These are phyloP conservation scores for Chionoecetes opilio DNA, from an alignment of 1,140 invertebrate genomes.

Conservation along the genomic window DNA sequence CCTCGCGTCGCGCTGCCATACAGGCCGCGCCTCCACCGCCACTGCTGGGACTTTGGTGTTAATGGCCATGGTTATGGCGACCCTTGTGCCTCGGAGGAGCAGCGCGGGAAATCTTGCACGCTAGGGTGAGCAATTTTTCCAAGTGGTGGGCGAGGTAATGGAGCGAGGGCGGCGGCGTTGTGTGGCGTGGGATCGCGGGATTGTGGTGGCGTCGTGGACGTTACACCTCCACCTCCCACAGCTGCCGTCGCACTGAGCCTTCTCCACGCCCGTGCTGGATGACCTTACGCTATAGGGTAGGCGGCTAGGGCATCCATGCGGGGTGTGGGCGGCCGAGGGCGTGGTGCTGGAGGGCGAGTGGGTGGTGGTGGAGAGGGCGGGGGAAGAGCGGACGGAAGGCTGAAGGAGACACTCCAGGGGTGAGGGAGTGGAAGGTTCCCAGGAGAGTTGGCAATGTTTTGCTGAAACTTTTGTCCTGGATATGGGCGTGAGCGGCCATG, in stretches of 20 bases:
- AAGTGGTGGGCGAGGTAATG: constrained; percentile 60
- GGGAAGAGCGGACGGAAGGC: constrained; percentile 74
- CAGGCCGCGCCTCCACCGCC: not conserved
- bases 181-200: constrained; percentile 58
- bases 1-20: not conserved
- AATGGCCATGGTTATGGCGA: not conserved
- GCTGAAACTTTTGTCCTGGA: constrained; percentile 53
- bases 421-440: constrained; percentile 70
- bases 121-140: constrained; percentile 66
- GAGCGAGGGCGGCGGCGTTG: constrained; percentile 52
- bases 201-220: constrained; percentile 31
- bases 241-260: not conserved
- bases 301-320: constrained; percentile 61
- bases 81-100: not conserved
- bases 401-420: constrained; percentile 62
- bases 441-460: constrained; percentile 66
- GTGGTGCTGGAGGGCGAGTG: constrained; percentile 69
- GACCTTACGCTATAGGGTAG: not conserved
- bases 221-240: not conserved
- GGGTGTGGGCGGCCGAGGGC: constrained; percentile 64
- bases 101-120: constrained; percentile 58
- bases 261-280: not conserved
- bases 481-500: not conserved
- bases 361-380: constrained; percentile 67
- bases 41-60: not conserved